Conservation (phyloP, 2,797 vertebrate species). For the Sebastes alutus region DNA sequence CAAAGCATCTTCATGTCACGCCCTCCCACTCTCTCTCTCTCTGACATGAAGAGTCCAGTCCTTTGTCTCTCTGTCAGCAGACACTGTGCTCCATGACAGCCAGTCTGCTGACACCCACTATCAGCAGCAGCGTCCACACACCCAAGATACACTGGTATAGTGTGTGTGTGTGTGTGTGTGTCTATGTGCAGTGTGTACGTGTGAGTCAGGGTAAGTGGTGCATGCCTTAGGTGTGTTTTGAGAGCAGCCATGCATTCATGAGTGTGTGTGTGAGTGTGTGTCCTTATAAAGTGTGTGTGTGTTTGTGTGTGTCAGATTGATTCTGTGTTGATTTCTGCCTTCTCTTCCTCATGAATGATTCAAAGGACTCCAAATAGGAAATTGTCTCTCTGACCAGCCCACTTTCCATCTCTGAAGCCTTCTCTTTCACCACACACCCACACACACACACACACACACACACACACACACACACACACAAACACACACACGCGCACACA, state of each 20-base stretch:
- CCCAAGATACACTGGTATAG: neutral
- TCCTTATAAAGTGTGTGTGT: neutral
- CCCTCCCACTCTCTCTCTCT: neutral
- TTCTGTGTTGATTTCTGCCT: constrained; percentile 47
- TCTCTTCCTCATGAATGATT: constrained; percentile 67
- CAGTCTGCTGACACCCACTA: neutral
- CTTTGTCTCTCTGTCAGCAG: constrained; percentile 12
- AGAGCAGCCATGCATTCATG: constrained; percentile 32
- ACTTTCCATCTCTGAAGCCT: constrained; percentile 4
- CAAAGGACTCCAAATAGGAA: constrained; percentile 45
- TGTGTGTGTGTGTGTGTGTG: neutral
- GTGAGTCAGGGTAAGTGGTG: constrained; percentile 31
- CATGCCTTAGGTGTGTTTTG: constrained; percentile 29
- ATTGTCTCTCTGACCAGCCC: constrained; percentile 28
- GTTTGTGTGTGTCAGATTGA: constrained; percentile 30
- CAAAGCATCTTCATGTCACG: neutral
- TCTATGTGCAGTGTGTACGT: neutral
- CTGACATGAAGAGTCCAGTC: constrained; percentile 2
- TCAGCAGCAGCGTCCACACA: neutral
- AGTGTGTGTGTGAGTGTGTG: neutral
- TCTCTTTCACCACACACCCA: neutral
- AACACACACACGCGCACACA: neutral
- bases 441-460: neutral
- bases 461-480: constrained; percentile 4
- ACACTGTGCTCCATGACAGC: neutral